These are phyloP conservation scores for Amphiprion percula DNA, from an alignment of 2,113 vertebrate species.

Conservation along the genomic window DNA sequence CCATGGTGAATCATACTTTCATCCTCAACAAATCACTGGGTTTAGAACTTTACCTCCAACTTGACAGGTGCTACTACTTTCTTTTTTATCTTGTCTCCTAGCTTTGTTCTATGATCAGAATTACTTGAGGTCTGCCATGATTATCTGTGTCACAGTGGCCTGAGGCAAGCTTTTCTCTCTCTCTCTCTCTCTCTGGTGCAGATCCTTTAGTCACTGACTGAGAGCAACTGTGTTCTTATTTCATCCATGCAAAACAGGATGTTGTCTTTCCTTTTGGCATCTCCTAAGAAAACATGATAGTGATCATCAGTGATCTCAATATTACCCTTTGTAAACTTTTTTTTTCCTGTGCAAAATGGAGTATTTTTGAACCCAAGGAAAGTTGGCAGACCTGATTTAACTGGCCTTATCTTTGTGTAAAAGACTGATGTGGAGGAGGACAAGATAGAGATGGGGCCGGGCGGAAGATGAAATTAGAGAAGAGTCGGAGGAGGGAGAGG, in stretches of 20 bases:
- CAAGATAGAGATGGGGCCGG: conserved; percentile 17
- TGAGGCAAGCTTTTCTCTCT: neutral
- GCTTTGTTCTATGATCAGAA: neutral
- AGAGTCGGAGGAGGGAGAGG: conserved; percentile 37
- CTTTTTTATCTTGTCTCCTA: neutral
- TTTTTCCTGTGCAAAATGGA: neutral
- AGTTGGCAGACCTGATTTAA: neutral
- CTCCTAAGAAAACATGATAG: neutral
- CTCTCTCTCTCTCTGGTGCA: neutral
- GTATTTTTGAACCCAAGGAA: neutral
- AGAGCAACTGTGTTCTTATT: neutral
- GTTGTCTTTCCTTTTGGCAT: neutral
- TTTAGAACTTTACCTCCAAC: neutral
- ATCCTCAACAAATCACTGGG: neutral
- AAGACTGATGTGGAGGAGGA: conserved; percentile 14
- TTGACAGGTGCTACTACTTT: neutral
- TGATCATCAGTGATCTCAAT: neutral
- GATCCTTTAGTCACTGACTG: neutral
- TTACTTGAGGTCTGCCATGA: neutral
- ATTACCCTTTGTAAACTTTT: neutral
- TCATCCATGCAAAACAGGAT: neutral
- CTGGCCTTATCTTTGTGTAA: conserved; percentile 18
- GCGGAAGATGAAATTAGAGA: conserved; percentile 45
- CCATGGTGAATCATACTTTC: neutral
- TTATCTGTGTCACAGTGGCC: neutral